Conservation (phyloP, 2,888 invertebrate species). For the Calephelis perditalis region DNA sequence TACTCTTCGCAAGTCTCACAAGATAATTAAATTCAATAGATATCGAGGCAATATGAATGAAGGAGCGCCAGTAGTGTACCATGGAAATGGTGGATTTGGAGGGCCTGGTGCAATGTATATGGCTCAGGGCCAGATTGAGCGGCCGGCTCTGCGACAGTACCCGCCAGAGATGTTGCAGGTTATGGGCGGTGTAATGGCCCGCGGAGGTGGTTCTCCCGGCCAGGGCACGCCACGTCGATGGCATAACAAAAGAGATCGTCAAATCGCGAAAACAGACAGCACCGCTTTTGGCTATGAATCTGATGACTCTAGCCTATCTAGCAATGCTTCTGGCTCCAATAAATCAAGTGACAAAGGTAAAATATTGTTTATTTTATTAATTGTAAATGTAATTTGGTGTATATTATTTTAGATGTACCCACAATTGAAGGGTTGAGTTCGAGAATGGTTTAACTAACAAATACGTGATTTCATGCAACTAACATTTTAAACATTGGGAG, state of each 20-base stretch:
- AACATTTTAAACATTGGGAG: too few relatives aligned
- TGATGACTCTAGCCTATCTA: conserved; percentile 71
- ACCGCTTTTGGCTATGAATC: conserved; percentile 68
- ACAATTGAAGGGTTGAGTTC: too few relatives aligned
- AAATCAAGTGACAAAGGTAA: conserved; percentile 66
- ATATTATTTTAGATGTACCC: too few relatives aligned
- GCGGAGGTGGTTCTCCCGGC: conserved; percentile 36
- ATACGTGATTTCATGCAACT: too few relatives aligned
- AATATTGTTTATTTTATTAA: conserved; percentile 1
- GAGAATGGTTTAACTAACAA: too few relatives aligned
- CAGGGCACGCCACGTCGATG: conserved; percentile 46
- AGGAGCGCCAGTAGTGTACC: conserved; percentile 62
- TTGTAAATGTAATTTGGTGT: too few relatives aligned
- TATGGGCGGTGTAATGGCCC: conserved; percentile 38
- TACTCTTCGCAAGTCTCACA: conserved; percentile 32
- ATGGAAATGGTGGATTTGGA: conserved; percentile 52
- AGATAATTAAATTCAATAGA: conserved; percentile 35
- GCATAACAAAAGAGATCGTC: conserved; percentile 49
- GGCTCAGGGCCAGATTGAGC: conserved; percentile 49
- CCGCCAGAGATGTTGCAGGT: conserved; percentile 53
- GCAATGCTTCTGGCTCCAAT: conserved; percentile 68
- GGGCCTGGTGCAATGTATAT: conserved; percentile 52
- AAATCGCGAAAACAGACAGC: conserved; percentile 43
- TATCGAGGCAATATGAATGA: conserved; percentile 53
- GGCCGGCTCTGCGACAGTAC: conserved; percentile 50